phyloP scores from a whole-genome alignment of 1,140 invertebrate genomes.

The Pogonognathellus flavescens region DNA sequence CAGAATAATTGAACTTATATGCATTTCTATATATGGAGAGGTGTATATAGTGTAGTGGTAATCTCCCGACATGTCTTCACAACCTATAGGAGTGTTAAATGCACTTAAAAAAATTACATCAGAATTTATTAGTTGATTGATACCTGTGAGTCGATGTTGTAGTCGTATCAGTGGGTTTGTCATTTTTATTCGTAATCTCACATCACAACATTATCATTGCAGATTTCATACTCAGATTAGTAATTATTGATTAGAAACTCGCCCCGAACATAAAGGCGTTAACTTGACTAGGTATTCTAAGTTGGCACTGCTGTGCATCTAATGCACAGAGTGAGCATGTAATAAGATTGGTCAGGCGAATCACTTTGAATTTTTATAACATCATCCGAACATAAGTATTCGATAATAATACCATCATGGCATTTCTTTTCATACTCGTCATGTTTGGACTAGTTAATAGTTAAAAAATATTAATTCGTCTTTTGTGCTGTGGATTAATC shows the following conservation, averaged over 20 bases:
- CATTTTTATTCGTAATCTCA: not conserved
- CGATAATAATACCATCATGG: too few relatives aligned
- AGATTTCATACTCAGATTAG: not conserved
- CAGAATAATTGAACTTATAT: too few relatives aligned
- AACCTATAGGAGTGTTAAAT: not conserved
- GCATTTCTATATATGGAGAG: too few relatives aligned
- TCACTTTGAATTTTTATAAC: too few relatives aligned
- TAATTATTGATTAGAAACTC: not conserved
- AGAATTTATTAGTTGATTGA: not conserved
- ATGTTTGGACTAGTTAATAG: constrained; percentile 7
- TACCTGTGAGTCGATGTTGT: not conserved
- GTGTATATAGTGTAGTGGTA: too few relatives aligned
- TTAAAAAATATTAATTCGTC: not conserved
- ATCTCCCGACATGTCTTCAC: too few relatives aligned
- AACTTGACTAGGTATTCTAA: not conserved
- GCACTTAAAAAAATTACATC: constrained; percentile 1
- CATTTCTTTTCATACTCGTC: not conserved
- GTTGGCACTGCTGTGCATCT: not conserved
- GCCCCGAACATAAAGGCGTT: constrained; percentile 10
- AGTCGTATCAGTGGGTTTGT: not conserved
- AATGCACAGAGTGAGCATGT: too few relatives aligned
- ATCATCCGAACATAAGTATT: too few relatives aligned
- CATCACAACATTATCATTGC: constrained; percentile 3
- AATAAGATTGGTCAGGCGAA: too few relatives aligned
- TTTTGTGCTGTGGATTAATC: not conserved